Evolutionary conservation across 1,140 invertebrate species (phyloP), one percentile per base, ranked within the genome.

Genomic region (Platorchestia sp.): DNA sequence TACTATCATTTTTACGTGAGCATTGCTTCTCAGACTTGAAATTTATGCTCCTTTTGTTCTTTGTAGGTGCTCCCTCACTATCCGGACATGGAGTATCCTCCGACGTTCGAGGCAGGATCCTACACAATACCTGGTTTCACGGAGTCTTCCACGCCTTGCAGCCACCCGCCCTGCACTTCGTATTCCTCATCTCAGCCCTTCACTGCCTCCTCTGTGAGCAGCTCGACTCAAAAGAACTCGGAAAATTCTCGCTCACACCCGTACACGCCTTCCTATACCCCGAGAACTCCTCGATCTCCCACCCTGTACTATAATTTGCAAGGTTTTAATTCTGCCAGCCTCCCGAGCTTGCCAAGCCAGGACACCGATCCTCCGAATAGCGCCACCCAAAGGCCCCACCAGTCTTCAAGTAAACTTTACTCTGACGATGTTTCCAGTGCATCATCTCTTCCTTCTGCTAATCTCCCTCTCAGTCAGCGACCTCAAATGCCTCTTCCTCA

Each of bases 51-150:
- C 36, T 36, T 3, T 22, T 75, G 59, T 75, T 95, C 10, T 36
- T 95, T 96, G 45, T 97, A 97, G 95, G 97, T 97, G 27, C 97
- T 97, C 7, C 98, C 97, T 44, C 97, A 98, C 96, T 98, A 98
- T 97, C 98, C 98, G 86, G 98, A 98, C 96, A 97, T 98, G 97
- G 98, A 98, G 97, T 98, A 98, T 97, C 98, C 98, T 27, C 98
- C 98, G 59, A 98, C 98, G 90, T 98, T 98, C 97, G 98, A 98
- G 97, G 98, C 98, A 0, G 98, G 98, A 97, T 98, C 98, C 0
- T 99, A 98, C 97, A 98, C 98, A 95, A 97, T 98, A 86, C 96
- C 97, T 95, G 95, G 96, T n/a, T 87, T 86, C 3, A 36, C 43
- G 7, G 36, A 42, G 45, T 93, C 91, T 6, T 93, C 43, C 40